Evolutionary conservation across 2,797 vertebrate genomes (phyloP).

Genomic region (Linurgus olivaceus): DNA sequence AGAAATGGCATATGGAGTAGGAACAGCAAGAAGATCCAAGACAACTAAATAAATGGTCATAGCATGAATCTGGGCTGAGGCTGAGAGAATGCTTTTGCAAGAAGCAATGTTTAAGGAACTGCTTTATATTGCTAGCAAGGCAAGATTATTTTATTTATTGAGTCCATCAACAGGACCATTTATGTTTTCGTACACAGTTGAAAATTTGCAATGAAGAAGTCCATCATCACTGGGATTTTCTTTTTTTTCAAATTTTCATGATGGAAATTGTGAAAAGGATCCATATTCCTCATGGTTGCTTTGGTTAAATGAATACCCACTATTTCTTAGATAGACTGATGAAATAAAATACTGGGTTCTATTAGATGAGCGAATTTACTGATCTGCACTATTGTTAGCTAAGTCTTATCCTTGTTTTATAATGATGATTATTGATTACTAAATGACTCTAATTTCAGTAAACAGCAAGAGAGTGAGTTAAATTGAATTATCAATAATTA

Average conservation of each 20-base stretch:
- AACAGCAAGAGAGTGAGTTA: constrained; percentile 32
- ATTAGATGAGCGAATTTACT: constrained; percentile 35
- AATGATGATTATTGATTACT: constrained; percentile 30
- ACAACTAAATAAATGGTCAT: neutral
- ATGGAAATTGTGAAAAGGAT: neutral
- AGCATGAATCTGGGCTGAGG: neutral
- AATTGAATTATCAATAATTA: constrained; percentile 58
- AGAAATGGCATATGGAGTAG: neutral
- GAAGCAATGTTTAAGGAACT: neutral
- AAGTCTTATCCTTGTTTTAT: constrained; percentile 37
- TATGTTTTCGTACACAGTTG: neutral
- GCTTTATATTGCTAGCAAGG: neutral
- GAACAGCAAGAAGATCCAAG: neutral
- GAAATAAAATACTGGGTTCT: neutral
- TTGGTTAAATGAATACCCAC: neutral
- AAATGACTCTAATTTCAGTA: constrained; percentile 44
- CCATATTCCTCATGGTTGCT: neutral
- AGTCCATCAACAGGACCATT: neutral
- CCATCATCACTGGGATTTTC: neutral
- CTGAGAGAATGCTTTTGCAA: neutral
- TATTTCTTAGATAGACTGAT: neutral
- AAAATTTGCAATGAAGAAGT: neutral
- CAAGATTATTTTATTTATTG: neutral
- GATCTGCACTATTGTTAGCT: constrained; percentile 10
- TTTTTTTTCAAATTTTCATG: neutral